Base-by-base conservation (phyloP, 1,140 invertebrate genomes). In the Wiebesia pumilae region DNA sequence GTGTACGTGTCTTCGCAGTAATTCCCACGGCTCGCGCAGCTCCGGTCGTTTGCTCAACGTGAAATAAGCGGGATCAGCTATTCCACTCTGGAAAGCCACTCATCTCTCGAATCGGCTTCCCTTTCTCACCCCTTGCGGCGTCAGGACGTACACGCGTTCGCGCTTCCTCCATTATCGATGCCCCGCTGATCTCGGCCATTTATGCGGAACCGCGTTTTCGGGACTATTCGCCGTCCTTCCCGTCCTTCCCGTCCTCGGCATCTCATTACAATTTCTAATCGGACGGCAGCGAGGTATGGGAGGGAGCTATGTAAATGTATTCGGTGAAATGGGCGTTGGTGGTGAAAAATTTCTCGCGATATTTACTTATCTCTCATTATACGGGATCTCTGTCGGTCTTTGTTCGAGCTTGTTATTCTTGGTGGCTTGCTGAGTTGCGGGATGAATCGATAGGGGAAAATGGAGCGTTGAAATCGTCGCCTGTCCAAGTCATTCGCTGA, bases 241-340 rank as follows among this genome's bases (percentile, higher is more conserved):
- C n/a, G n/a, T n/a, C n/a, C n/a, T n/a, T n/a, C 27, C 81, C 47
- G 38, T 30, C 21, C 40, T 38, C 79, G 33, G 43, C 67, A 54
- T 90, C 92, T 93, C 93, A 94, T 93, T 94, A 94, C 93, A 93
- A 94, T 93, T 93, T 93, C 90, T 92, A 90, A 93, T 90, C 91
- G 91, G 90, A 19, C 91, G 91, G 90, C 7, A 89, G 88, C 90
- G 90, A 92, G 92, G 91, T n/a, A n/a, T n/a, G n/a, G n/a, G n/a
- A n/a, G n/a, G n/a, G n/a, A n/a, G 90, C 88, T 89, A 91, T 90
- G 91, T 91, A 93, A 93, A 93, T 27, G 58, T 62, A 27, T 27
- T 62, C 93, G 93, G 91, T 85, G 75, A 77, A 38, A 79, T 75
- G 58, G 40, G n/a, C 51, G 79, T 47, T 38, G 82, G 27, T 51